Conservation (phyloP, 1,140 invertebrate species). For the Sitophilus oryzae region DNA sequence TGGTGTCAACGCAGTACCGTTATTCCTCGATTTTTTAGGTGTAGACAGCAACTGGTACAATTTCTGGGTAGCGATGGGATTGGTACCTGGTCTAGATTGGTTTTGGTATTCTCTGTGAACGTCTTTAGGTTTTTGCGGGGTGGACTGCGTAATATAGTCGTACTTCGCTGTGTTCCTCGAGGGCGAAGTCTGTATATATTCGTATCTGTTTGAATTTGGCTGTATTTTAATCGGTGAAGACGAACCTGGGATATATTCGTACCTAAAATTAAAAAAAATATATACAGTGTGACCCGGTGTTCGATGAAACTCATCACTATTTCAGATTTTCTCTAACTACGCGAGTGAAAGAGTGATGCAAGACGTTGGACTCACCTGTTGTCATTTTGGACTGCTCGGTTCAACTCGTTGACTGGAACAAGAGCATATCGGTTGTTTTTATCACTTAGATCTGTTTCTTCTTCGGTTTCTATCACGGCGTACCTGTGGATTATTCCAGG, state of each 20-base stretch:
- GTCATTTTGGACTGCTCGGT: conserved; percentile 15
- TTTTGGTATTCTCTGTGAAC: conserved; percentile 29
- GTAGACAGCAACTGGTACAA: conserved; percentile 67
- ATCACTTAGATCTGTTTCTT: conserved; percentile 25
- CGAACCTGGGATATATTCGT: conserved; percentile 29
- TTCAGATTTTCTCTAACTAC: too few relatives aligned
- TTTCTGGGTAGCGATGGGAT: conserved; percentile 64
- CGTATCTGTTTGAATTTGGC: conserved; percentile 22
- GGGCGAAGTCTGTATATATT: conserved; percentile 26
- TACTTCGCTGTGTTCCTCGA: conserved; percentile 20
- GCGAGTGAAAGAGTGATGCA: background rate
- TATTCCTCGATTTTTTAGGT: conserved; percentile 51
- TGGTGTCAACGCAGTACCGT: conserved; percentile 42
- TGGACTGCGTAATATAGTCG: conserved; percentile 27
- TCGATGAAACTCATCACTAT: too few relatives aligned
- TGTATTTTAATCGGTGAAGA: conserved; percentile 7
- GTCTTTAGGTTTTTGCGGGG: conserved; percentile 10
- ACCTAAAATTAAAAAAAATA: conserved; percentile 20
- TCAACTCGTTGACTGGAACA: conserved; percentile 45
- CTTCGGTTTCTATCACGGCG: conserved; percentile 49
- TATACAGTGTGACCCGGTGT: too few relatives aligned
- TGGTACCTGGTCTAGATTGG: conserved; percentile 39
- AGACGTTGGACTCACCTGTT: conserved; percentile 19
- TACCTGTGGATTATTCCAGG: conserved; percentile 48
- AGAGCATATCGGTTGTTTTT: conserved; percentile 44